phyloP scores from a whole-genome alignment of 2,888 invertebrate genomes.

The Sceliomorpha sp. region DNA sequence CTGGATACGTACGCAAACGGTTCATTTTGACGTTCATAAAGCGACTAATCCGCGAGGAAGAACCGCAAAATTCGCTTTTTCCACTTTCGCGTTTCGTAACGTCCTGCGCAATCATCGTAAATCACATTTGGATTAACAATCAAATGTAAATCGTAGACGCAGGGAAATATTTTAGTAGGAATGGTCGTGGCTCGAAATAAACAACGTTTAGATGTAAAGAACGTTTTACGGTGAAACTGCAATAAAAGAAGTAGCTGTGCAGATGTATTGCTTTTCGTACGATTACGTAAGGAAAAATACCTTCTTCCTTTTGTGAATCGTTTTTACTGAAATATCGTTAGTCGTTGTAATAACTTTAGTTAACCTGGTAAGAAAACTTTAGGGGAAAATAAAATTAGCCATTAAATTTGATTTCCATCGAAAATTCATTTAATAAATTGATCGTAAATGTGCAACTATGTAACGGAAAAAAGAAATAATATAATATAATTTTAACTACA shows the following conservation, averaged over 20 bases:
- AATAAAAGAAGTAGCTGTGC: not conserved
- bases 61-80: conserved; percentile 23
- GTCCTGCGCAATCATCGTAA: conserved; percentile 37
- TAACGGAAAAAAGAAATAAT: too few species aligned
- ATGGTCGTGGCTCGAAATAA: conserved; percentile 1
- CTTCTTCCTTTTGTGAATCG: not conserved
- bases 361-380: too few species aligned
- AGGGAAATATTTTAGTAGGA: not conserved
- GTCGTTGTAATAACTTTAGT: too few species aligned
- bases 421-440: too few species aligned
- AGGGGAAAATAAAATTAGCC: too few species aligned
- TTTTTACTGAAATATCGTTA: too few species aligned
- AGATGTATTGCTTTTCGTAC: not conserved
- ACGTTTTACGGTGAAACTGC: not conserved
- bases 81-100: conserved; percentile 15
- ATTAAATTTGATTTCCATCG: too few species aligned
- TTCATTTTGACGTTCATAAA: conserved; percentile 32
- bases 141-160: conserved; percentile 27
- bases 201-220: conserved; percentile 24
- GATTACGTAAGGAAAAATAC: conserved; percentile 1
- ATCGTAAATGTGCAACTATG: too few species aligned
- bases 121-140: conserved; percentile 28
- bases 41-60: conserved; percentile 21
- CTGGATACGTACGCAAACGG: conserved; percentile 21
- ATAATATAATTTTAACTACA: too few species aligned